phyloP scores from a whole-genome alignment of 1,140 invertebrate genomes.

The Trachymyrmex cornetzi region DNA sequence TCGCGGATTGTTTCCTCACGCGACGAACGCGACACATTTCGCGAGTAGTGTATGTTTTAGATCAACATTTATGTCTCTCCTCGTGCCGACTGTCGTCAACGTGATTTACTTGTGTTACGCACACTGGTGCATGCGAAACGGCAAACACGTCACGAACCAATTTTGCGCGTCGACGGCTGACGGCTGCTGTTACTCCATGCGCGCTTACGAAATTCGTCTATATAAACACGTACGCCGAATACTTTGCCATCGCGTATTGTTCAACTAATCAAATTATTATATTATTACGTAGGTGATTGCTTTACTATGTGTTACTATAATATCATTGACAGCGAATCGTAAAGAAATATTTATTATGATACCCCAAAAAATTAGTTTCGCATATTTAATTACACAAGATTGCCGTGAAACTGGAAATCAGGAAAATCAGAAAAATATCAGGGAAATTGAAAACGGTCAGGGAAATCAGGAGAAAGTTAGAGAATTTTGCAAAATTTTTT shows the following conservation, averaged over 20 bases:
- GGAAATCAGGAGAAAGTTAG: too few relatives aligned
- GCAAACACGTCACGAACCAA: slow-evolving; percentile 76
- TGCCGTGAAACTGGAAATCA: too few relatives aligned
- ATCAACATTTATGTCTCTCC: slow-evolving; percentile 60
- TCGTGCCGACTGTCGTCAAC: slow-evolving; percentile 31
- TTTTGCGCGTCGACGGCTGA: slow-evolving; percentile 70
- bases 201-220: slow-evolving; percentile 72
- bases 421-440: too few relatives aligned
- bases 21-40: slow-evolving; percentile 1
- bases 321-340: neutral
- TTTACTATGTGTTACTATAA: neutral
- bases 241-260: slow-evolving; percentile 67
- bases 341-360: slow-evolving; percentile 8
- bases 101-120: slow-evolving; percentile 65
- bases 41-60: slow-evolving; percentile 20
- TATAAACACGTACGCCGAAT: slow-evolving; percentile 71
- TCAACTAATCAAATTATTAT: slow-evolving; percentile 58
- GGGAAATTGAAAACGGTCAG: too few relatives aligned
- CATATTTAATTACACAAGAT: neutral
- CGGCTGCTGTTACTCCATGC: slow-evolving; percentile 71
- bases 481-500: too few relatives aligned
- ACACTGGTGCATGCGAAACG: slow-evolving; percentile 56
- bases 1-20: slow-evolving; percentile 31
- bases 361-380: neutral
- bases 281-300: slow-evolving; percentile 10